phyloP scores from a whole-genome alignment of 1,140 invertebrate genomes.

The Oreohelix idahoensis region DNA sequence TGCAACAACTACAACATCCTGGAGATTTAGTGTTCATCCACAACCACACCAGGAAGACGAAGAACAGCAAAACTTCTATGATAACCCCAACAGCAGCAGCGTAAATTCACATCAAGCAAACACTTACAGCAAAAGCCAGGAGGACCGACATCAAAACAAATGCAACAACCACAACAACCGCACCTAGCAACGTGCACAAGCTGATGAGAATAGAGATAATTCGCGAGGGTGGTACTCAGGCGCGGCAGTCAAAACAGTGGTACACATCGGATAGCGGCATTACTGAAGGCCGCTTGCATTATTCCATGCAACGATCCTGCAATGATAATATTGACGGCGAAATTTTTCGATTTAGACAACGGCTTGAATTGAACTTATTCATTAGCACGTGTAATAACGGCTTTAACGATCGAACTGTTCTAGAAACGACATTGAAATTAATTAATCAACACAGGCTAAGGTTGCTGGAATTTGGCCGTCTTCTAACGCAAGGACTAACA shows the following conservation, averaged over 20 bases:
- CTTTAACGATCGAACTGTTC: too few species aligned
- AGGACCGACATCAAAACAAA: background rate
- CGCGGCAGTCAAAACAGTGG: conserved; percentile 56
- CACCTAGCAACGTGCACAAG: too few species aligned
- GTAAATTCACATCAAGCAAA: background rate
- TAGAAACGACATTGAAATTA: too few species aligned
- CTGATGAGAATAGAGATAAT: background rate
- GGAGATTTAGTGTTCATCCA: background rate
- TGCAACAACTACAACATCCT: too few species aligned
- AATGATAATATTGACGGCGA: background rate
- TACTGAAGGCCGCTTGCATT: conserved; percentile 43
- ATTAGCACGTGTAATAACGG: too few species aligned
- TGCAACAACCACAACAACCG: too few species aligned
- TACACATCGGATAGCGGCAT: conserved; percentile 60
- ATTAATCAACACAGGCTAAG: too few species aligned
- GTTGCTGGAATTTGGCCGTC: too few species aligned
- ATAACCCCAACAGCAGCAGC: background rate
- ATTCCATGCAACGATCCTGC: background rate
- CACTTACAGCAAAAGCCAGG: background rate
- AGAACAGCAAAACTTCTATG: background rate
- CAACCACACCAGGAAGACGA: background rate
- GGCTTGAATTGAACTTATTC: too few species aligned
- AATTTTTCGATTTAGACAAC: too few species aligned
- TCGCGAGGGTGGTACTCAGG: background rate
- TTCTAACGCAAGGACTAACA: too few species aligned